phyloP scores from a whole-genome alignment of 2,888 invertebrate species.

The Lucinisca nassula region DNA sequence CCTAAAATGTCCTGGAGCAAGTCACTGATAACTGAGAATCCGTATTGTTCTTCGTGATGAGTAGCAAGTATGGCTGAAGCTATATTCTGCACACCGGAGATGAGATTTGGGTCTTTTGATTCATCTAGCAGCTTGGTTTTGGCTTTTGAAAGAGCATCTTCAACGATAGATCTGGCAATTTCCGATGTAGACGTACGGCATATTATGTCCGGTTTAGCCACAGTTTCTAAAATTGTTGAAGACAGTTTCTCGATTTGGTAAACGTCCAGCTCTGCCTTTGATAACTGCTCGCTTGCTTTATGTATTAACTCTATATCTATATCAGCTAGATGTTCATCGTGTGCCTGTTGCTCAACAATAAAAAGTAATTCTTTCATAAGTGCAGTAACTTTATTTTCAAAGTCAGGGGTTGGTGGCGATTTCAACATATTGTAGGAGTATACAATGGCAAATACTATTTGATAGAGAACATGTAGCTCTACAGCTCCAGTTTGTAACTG shows the following conservation, averaged over 20 bases:
- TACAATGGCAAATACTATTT: conserved; percentile 65
- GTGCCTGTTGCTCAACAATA: conserved; percentile 44
- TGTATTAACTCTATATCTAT: conserved; percentile 42
- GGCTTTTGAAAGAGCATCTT: conserved; percentile 44
- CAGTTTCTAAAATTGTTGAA: conserved; percentile 30
- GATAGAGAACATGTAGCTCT: conserved; percentile 53
- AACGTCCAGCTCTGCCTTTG: conserved; percentile 30
- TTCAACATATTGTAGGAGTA: conserved; percentile 64
- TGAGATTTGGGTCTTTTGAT: conserved; percentile 9
- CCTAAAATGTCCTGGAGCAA: conserved; percentile 47
- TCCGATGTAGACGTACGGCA: conserved; percentile 27
- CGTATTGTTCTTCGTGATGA: background rate
- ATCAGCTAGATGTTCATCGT: conserved; percentile 3
- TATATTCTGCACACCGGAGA: conserved; percentile 48
- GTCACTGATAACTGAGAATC: conserved; percentile 32
- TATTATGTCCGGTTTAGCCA: conserved; percentile 1
- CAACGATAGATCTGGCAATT: conserved; percentile 37
- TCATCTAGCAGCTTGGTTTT: conserved; percentile 35
- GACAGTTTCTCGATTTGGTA: conserved; percentile 50
- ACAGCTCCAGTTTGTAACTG: conserved; percentile 50
- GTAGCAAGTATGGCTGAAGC: conserved; percentile 55
- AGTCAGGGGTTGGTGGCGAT: conserved; percentile 18
- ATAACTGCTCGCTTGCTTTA: conserved; percentile 45
- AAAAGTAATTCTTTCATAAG: conserved; percentile 44
- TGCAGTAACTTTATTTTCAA: conserved; percentile 41